Base-by-base conservation (phyloP, 1,140 invertebrate genomes). In the Colletes latitarsis region DNA sequence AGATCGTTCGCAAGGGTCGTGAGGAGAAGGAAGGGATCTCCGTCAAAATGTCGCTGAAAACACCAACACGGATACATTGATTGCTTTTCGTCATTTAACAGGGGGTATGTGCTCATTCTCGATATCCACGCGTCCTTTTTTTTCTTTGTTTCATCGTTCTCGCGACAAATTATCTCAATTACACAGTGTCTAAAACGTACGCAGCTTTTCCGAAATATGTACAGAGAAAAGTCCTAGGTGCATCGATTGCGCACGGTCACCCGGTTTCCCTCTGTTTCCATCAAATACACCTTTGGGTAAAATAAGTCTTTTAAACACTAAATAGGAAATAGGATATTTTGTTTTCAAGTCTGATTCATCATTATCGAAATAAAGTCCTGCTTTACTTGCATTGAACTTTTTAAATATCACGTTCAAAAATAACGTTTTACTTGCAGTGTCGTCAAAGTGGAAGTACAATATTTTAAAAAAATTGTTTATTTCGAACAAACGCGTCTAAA, bases 31-130 rank as follows among this genome's bases (percentile, higher is more conserved):
- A 73, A 79, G 77, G 70, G 72, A 83, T 85, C 83, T 81, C 86
- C 87, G 88, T 89, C 89, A 89, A 90, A 90, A 90, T 90, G 89
- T 90, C 89, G 89, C 83, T 90, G 83, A 88, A 89, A 89, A 88
- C 87, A 88, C 87, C 86, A 89, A 89, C 86, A 86, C 87, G 82
- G 86, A 89, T 89, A 82, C 88, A 90, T 88, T 88, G 82, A 88
- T 88, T 71, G 77, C 71, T 77, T 88, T 70, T 78, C 75, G 62
- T 84, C 68, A 43, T 76, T 76, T 80, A 85, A 84, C 71, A 85
- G 68, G 82, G 80, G 77, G 80, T 82, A 87, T 49, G 75, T 82
- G 67, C 70, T 82, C 57, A 77, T 71, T 78, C 64, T 76, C 73
- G 63, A 70, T 63, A 77, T 77, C 72, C 39, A 46, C 19, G 52